phyloP scores from a whole-genome alignment of 2,888 invertebrate species.

The Ecliptopera silaceata region DNA sequence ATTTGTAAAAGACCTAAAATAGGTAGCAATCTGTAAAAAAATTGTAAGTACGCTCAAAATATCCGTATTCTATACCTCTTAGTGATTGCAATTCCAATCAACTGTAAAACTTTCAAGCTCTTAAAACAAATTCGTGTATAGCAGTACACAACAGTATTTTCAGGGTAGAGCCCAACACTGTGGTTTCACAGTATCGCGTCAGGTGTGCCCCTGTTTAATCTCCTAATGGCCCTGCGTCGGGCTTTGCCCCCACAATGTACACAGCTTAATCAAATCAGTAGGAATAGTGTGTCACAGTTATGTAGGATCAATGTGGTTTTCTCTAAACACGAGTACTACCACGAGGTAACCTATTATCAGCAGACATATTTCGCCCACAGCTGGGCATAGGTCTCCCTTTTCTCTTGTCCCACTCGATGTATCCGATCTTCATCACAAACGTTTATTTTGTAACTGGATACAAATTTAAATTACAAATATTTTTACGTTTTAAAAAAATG shows the following conservation, averaged over 20 bases:
- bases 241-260: constrained; percentile 40
- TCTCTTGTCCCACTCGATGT: too few relatives aligned
- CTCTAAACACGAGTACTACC: neutral
- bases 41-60: too few relatives aligned
- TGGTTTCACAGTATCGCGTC: constrained; percentile 55
- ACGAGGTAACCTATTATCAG: too few relatives aligned
- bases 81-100: neutral
- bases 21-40: too few relatives aligned
- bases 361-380: too few relatives aligned
- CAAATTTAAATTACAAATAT: too few relatives aligned
- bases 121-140: neutral
- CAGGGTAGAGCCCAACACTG: constrained; percentile 36
- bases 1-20: too few relatives aligned
- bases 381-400: too few relatives aligned
- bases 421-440: too few relatives aligned
- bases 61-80: too few relatives aligned
- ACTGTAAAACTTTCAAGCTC: neutral
- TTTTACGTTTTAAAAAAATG: too few relatives aligned
- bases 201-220: constrained; percentile 72
- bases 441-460: too few relatives aligned
- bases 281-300: constrained; percentile 1
- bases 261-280: constrained; percentile 23
- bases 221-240: constrained; percentile 62
- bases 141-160: constrained; percentile 14
- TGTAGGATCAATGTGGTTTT: neutral